Conservation (phyloP, 2,888 invertebrate genomes). For the Stenoptilia bipunctidactyla region DNA sequence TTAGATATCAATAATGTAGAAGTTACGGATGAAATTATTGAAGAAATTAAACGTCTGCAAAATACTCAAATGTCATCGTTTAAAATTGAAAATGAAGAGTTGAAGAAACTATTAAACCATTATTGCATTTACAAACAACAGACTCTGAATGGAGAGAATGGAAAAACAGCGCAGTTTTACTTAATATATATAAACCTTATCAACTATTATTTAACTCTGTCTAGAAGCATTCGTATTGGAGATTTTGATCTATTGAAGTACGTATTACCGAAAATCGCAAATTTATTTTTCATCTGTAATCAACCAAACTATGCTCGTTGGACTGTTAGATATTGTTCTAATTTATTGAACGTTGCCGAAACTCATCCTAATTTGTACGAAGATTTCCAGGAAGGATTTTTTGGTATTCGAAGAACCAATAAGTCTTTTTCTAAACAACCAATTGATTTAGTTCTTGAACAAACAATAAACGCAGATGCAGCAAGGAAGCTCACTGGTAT, state of each 20-base stretch:
- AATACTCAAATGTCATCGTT: neutral
- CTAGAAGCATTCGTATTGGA: slow-evolving; percentile 12
- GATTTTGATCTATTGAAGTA: slow-evolving; percentile 11
- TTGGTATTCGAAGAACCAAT: too few species aligned
- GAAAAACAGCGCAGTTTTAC: slow-evolving; percentile 15
- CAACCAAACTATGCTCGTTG: slow-evolving; percentile 19
- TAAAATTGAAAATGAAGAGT: slow-evolving; percentile 9
- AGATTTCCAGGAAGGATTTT: slow-evolving; percentile 13
- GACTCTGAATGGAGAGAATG: slow-evolving; percentile 8
- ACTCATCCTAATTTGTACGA: slow-evolving; percentile 16
- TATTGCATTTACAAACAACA: slow-evolving; percentile 8
- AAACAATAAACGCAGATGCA: slow-evolving; percentile 31
- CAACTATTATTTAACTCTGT: neutral
- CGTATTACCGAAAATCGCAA: slow-evolving; percentile 12
- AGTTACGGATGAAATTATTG: slow-evolving; percentile 14
- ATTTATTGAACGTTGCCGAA: slow-evolving; percentile 15
- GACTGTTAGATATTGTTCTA: slow-evolving; percentile 14
- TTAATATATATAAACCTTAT: slow-evolving; percentile 10
- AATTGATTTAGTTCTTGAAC: slow-evolving; percentile 21
- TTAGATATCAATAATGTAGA: slow-evolving; percentile 12
- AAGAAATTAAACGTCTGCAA: slow-evolving; percentile 9
- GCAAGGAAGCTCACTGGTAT: slow-evolving; percentile 23
- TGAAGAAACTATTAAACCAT: slow-evolving; percentile 7
- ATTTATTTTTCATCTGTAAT: slow-evolving; percentile 16
- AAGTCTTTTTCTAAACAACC: slow-evolving; percentile 20